Base-by-base conservation (phyloP, 1,140 invertebrate genomes). In the Heterodera schachtii region DNA sequence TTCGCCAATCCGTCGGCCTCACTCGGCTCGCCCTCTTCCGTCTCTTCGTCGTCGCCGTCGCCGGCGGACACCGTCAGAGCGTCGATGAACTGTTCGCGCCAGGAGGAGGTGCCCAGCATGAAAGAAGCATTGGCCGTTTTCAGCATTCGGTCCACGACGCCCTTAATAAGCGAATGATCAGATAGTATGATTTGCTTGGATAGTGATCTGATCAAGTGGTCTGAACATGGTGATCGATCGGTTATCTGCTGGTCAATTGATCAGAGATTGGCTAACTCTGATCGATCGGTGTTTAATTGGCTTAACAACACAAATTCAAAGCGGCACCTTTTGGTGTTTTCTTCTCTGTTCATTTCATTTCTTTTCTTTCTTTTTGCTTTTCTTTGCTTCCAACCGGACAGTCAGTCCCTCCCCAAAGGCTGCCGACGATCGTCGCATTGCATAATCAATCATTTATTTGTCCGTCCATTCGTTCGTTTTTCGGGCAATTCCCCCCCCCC, bases 41-140 rank as follows among this genome's bases (percentile, higher is more conserved):
- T 93, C 69, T 88, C 88, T 19, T 90, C 89, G 73, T 89, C 89
- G 70, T 90, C 91, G 57, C 90, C 91, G 82, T 89, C 90, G 11
- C 78, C 67, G 47, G 64, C 47, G 41, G 7, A 21, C 44, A 77
- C 74, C 16, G 73, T 74, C 75, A 98, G 91, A 11, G 96, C 97
- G 91, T 98, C 96, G 85, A 95, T 92, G 90, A 99, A 98, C 91
- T 99, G 97, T 90, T 99, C 97, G 91, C 94, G 95, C 97, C 97
- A 99, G 0, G 96, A 96, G 19, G 95, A 96, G 21, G 96, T 97
- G 49, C 96, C 96, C 73, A 98, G 94, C 71, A 97, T 93, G 82
- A 97, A 92, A 8, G 95, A 96, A 43, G 95, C 94, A 90, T 98
- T 98, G 44, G 96, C 95, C 88, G 96, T 94, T 92, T 97, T 95